Base-by-base conservation (phyloP, 2,888 invertebrate species). In the Teinopalpus imperialis region DNA sequence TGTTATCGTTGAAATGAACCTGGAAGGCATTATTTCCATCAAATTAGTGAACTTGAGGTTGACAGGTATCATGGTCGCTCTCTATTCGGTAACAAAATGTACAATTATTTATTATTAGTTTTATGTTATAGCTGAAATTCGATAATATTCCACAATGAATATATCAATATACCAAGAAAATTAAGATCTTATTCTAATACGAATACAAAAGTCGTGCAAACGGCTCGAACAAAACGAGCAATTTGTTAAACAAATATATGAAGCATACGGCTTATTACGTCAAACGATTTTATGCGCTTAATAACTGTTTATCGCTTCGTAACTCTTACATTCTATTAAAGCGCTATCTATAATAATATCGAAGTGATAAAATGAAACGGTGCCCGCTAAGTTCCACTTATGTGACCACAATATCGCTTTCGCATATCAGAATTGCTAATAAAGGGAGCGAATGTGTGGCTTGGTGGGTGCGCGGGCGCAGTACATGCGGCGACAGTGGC, bases 371-470 rank as follows among this genome's bases (percentile, higher is more conserved):
- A 87, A 82, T 72, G 72, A 69, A 80, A 80, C 74, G 73, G 74
- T 64, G 67, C 59, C 59, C 65, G 62, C 63, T 68, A 63, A 69
- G 74, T 59, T 72, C 73, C 74, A 77, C 81, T 81, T 82, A 81
- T 81, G 75, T 77, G 74, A 66, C 66, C 69, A 69, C 68, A 69
- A 73, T 80, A 81, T 81, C 72, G 81, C 79, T 82, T 81, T 81
- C 79, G 75, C 77, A 66, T 79, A 85, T 86, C 83, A 66, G 85
- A 82, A 81, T 86, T 83, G 83, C 80, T 81, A 86, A 85, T 83
- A 82, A 74, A 77, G 71, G 71, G 63, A 67, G 76, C 53, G 71
- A 79, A 81, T 81, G 79, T 82, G 68, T 80, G 77, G 73, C 74
- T 68, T 51, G 14, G 57, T 58, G 54, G 57, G 65, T 65, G 74